Conservation (phyloP, 1,140 invertebrate genomes). For the Chrysoperla carnea region DNA sequence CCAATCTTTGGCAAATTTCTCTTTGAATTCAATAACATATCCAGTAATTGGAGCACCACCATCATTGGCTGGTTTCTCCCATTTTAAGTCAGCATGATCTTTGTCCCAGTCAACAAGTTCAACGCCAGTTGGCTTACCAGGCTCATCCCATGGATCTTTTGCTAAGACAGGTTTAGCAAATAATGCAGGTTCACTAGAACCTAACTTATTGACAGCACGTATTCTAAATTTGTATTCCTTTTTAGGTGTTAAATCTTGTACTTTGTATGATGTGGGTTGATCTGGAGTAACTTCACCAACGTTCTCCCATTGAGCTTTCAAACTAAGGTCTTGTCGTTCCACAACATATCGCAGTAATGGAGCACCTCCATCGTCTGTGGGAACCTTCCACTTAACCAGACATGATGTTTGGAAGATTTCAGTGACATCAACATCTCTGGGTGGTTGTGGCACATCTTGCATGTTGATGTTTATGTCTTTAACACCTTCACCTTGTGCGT, state of each 20-base stretch:
- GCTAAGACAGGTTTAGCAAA: slow-evolving; percentile 76
- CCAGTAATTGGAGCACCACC: slow-evolving; percentile 89
- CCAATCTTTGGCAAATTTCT: slow-evolving; percentile 86
- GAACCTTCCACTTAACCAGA: slow-evolving; percentile 78
- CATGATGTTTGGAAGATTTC: slow-evolving; percentile 88
- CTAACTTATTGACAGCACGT: slow-evolving; percentile 81
- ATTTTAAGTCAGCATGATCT: slow-evolving; percentile 85
- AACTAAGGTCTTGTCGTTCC: slow-evolving; percentile 81
- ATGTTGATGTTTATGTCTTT: slow-evolving; percentile 71
- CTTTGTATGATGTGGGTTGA: slow-evolving; percentile 58
- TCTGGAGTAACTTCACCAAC: slow-evolving; percentile 52
- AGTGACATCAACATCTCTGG: slow-evolving; percentile 74
- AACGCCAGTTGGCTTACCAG: slow-evolving; percentile 76
- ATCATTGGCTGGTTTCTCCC: slow-evolving; percentile 76
- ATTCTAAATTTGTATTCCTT: slow-evolving; percentile 93
- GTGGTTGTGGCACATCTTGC: slow-evolving; percentile 77
- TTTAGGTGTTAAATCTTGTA: slow-evolving; percentile 69
- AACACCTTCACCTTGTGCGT: slow-evolving; percentile 72
- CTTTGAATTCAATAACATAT: slow-evolving; percentile 87
- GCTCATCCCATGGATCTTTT: slow-evolving; percentile 98
- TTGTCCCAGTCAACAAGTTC: slow-evolving; percentile 93
- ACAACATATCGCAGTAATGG: slow-evolving; percentile 84
- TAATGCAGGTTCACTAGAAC: slow-evolving; percentile 70
- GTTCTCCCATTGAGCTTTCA: slow-evolving; percentile 76
- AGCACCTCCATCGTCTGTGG: slow-evolving; percentile 83